A percentile compares a stretch with the other conserved stretches of the same genome.
These are phyloP conservation scores for Synergus gifuensis DNA, from an alignment of 2,888 invertebrate genomes.

Conservation along the genomic window DNA sequence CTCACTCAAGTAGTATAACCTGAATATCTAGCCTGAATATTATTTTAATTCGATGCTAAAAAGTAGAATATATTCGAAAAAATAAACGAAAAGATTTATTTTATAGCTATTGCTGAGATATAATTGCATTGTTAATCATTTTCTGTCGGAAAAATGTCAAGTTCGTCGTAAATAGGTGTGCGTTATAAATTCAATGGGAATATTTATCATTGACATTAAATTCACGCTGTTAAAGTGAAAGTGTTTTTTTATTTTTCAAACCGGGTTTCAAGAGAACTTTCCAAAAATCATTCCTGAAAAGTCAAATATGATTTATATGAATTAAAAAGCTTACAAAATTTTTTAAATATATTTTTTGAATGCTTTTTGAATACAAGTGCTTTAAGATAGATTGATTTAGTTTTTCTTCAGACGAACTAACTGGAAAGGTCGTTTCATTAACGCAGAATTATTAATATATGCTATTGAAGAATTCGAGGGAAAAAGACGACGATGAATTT, in stretches of 20 bases:
- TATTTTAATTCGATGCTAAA: neutral
- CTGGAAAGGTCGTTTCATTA: neutral
- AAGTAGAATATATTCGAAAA: neutral
- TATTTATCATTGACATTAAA: slow-evolving; percentile 34
- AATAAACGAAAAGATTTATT: neutral
- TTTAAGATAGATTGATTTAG: neutral
- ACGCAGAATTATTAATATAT: neutral
- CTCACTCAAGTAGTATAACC: neutral
- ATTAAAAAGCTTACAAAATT: no score
- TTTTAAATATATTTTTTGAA: neutral
- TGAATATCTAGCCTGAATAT: no score
- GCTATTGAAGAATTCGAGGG: neutral
- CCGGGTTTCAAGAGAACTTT: slow-evolving; percentile 1
- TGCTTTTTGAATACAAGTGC: neutral
- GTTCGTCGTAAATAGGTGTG: neutral
- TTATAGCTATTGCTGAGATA: neutral
- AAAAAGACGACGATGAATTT: neutral
- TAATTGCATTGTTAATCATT: neutral
- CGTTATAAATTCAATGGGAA: neutral
- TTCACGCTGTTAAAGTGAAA: slow-evolving; percentile 2
- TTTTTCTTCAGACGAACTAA: neutral
- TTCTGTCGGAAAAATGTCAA: neutral
- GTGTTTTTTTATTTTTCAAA: slow-evolving; percentile 12
- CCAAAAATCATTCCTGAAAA: neutral
- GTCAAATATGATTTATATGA: no score